Evolutionary conservation across 2,113 vertebrate genomes (phyloP), one percentile per base, ranked within the genome.

Genomic region (Ictalurus punctatus): DNA sequence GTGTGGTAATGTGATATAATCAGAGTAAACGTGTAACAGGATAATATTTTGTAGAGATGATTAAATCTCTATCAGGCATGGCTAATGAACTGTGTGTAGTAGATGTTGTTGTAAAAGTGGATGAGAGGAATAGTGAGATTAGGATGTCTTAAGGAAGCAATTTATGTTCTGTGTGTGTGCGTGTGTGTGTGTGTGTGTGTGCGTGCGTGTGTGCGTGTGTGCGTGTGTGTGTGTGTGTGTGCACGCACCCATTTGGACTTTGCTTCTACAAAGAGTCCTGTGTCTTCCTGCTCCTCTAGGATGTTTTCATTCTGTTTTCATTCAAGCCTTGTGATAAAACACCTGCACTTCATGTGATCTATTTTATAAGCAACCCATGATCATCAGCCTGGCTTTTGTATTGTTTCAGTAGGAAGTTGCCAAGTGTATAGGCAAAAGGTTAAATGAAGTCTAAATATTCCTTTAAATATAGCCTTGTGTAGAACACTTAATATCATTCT

Each of bases 321-420:
- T n/a, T 37, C 4, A 54, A 54, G 80, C 84, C 90, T 69, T 90
- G 73, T 87, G 86, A 89, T 89, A 48, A 71, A 21, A 76, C 73
- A 82, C 71, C 61, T 65, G 90, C 56, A 12, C 87, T 79, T 86
- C 90, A 90, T 91, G 84, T 85, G 63, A 80, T 23, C n/a, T 12
- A 10, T n/a, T 56, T 86, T 14, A 65, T 87, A 86, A 91, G 61
- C 86, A 87, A 76, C 86, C 54, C 54, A 14, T 87, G 80, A 79
- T 37, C 71, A 76, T 13, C 56, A 44, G n/a, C 27, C 56, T 83
- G 21, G 2, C 48, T 12, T 67, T 73, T 76, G 34, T 34, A 30
- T 52, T 84, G 40, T 65, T 88, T 63, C 63, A 65, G 40, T 63
- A 1, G 30, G 16, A 56, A 12, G 44, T 25, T 37, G n/a, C 17